Evolutionary conservation across 2,797 vertebrate genomes (phyloP).

Genomic region (Columba guinea): DNA sequence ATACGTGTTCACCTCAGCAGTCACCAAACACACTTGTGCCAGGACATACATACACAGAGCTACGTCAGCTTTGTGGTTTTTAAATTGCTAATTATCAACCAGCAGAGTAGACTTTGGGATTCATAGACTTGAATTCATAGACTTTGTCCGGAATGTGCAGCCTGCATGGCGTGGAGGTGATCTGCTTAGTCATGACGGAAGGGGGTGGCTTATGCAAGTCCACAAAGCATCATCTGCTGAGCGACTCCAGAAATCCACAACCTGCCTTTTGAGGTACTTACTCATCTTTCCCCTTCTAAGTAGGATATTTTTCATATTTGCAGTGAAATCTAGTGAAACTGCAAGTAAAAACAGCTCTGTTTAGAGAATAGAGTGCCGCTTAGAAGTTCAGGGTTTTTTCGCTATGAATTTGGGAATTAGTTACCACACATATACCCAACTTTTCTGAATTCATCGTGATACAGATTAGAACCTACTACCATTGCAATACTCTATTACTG

Average conservation of each 20-base stretch:
- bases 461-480: not conserved
- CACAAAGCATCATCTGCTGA: constrained; percentile 21
- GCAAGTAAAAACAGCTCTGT: not conserved
- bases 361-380: not conserved
- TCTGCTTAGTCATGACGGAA: constrained; percentile 63
- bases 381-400: not conserved
- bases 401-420: not conserved
- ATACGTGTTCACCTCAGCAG: not conserved
- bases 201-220: constrained; percentile 29
- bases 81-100: constrained; percentile 69
- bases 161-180: constrained; percentile 37
- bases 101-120: constrained; percentile 67
- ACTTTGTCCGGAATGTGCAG: constrained; percentile 66
- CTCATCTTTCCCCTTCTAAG: not conserved
- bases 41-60: not conserved
- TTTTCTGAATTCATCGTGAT: not conserved
- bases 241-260: constrained; percentile 4
- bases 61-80: not conserved
- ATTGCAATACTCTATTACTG: not conserved
- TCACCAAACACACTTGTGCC: not conserved
- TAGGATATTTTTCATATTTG: not conserved
- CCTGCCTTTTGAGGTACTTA: not conserved
- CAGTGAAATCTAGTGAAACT: not conserved
- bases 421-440: not conserved
- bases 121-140: constrained; percentile 63